phyloP scores from a whole-genome alignment of 2,113 vertebrate species.

The Cololabis saira region DNA sequence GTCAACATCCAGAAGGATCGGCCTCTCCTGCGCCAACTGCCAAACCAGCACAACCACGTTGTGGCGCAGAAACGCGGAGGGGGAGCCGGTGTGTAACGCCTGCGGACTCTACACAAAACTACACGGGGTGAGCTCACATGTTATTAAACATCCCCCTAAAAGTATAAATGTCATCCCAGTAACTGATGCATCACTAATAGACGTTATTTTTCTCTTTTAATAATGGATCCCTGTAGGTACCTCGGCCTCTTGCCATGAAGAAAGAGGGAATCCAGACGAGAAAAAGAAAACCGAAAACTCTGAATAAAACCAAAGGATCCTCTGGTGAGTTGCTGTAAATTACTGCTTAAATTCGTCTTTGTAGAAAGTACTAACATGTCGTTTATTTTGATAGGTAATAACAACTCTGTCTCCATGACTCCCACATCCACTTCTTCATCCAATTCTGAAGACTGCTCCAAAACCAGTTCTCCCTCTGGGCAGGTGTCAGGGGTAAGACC shows the following conservation, averaged over 20 bases:
- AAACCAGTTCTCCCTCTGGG: constrained; percentile 89
- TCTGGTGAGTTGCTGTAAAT: constrained; percentile 82
- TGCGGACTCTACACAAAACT: constrained; percentile 98
- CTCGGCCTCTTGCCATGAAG: constrained; percentile 98
- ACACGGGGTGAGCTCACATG: constrained; percentile 86
- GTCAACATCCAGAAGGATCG: constrained; percentile 95
- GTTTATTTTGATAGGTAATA: constrained; percentile 82
- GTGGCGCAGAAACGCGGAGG: constrained; percentile 98
- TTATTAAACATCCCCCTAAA: fast-evolving
- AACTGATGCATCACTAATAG: neutral
- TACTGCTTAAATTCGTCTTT: neutral
- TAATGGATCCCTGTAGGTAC: constrained; percentile 83
- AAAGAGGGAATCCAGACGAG: constrained; percentile 99
- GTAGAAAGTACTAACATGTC: neutral
- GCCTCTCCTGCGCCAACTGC: constrained; percentile 97
- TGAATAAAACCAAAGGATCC: constrained; percentile 93
- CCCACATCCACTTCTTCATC: constrained; percentile 96
- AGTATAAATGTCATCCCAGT: fast-evolving
- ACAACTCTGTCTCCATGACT: constrained; percentile 93
- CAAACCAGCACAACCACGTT: constrained; percentile 97
- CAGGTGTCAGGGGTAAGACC: constrained; percentile 89
- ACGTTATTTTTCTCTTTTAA: neutral
- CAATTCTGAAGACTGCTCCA: constrained; percentile 95
- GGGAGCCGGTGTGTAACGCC: constrained; percentile 97
- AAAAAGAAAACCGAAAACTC: constrained; percentile 98